phyloP scores from a whole-genome alignment of 53 echinoderm and acorn worm species.

The Echinarachnius parma region DNA sequence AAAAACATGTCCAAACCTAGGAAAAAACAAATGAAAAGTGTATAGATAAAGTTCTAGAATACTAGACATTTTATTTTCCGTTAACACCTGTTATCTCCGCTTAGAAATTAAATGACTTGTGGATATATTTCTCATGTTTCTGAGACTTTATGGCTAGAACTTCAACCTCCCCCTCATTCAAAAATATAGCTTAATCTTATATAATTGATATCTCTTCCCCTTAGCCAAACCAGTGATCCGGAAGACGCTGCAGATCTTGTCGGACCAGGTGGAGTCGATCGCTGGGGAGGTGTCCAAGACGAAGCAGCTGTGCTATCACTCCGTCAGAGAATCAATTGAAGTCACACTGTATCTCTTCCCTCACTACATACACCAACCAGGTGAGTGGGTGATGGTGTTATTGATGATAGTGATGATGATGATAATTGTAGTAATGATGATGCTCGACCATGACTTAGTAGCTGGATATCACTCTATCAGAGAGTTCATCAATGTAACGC shows the following conservation, averaged over 20 bases:
- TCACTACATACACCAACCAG: conserved; percentile 93
- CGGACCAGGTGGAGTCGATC: conserved; percentile 94
- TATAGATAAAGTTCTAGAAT: too few relatives aligned
- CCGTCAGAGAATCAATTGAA: conserved; percentile 81
- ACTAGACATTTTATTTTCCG: too few relatives aligned
- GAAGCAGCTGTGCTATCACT: conserved; percentile 90
- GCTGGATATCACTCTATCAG: conserved; percentile 73
- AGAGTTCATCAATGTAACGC: conserved; percentile 69
- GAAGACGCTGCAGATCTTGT: conserved; percentile 72
- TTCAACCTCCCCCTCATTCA: too few relatives aligned
- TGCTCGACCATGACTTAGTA: conserved; percentile 78
- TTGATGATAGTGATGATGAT: conserved; percentile 53
- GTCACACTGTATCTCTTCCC: conserved; percentile 84
- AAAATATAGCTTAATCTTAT: too few relatives aligned
- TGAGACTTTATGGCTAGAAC: too few relatives aligned
- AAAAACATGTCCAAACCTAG: too few relatives aligned
- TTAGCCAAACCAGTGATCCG: conserved; percentile 90
- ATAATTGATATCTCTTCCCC: neutral
- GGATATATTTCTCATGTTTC: too few relatives aligned
- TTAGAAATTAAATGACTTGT: too few relatives aligned
- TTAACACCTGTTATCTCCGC: too few relatives aligned
- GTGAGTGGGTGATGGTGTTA: conserved; percentile 24
- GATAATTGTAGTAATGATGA: conserved; percentile 52
- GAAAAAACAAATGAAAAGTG: too few relatives aligned
- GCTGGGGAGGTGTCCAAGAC: conserved; percentile 98